Evolutionary conservation across 2,888 invertebrate species (phyloP).

Genomic region (Campopleginae sp.): DNA sequence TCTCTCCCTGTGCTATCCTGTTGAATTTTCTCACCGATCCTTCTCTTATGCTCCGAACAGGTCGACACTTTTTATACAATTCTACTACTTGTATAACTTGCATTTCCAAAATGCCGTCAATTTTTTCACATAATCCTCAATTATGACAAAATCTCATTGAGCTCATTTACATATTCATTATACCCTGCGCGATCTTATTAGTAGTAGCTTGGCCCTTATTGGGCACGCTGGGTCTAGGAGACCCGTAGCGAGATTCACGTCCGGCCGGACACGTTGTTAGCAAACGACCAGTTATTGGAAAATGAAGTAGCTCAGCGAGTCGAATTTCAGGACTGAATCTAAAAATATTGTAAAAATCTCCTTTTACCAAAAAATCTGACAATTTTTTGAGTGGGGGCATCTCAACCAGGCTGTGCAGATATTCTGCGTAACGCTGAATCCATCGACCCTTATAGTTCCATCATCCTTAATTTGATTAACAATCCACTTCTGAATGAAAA

Average conservation of each 20-base stretch:
- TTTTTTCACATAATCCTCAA: neutral
- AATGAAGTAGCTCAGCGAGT: neutral
- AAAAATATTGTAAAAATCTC: too few species aligned
- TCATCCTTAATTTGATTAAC: neutral
- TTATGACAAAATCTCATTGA: too few species aligned
- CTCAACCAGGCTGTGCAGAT: neutral
- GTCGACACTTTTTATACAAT: slow-evolving; percentile 40
- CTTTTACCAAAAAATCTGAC: neutral
- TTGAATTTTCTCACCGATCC: slow-evolving; percentile 32
- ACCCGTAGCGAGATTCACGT: neutral
- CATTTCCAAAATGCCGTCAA: too few species aligned
- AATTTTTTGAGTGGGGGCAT: neutral
- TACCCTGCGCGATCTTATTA: too few species aligned
- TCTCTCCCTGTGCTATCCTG: neutral
- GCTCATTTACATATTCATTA: too few species aligned
- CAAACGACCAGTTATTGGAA: neutral
- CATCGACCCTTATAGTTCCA: neutral
- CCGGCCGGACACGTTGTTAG: neutral
- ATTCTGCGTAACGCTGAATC: neutral
- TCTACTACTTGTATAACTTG: slow-evolving; percentile 16
- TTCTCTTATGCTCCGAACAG: slow-evolving; percentile 37
- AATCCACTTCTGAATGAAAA: neutral
- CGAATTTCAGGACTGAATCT: neutral
- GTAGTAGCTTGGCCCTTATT: neutral
- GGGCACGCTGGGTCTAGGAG: neutral